Evolutionary conservation across 2,888 invertebrate genomes (phyloP).

Genomic region (Andrena dorsata): DNA sequence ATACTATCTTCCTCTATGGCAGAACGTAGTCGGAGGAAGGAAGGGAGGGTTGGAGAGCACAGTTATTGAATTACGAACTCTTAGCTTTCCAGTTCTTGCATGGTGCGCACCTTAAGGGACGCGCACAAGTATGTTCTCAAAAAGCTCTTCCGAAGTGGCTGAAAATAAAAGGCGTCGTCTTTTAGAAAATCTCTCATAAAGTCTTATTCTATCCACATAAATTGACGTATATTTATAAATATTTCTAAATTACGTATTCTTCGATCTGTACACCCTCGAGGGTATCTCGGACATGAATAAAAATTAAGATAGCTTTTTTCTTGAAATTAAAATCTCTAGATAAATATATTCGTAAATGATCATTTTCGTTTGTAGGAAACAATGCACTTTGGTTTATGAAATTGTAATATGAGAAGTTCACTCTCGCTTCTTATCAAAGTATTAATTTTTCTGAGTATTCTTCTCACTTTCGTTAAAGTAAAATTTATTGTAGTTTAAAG

Average conservation of each 20-base stretch:
- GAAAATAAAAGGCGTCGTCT: conserved; percentile 77
- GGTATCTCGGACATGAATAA: neutral
- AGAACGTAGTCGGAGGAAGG: conserved; percentile 40
- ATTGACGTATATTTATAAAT: conserved; percentile 6
- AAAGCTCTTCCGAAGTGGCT: conserved; percentile 76
- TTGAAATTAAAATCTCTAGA: too few relatives aligned
- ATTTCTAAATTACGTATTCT: neutral
- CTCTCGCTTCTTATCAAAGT: too few relatives aligned
- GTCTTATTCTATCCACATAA: conserved; percentile 50
- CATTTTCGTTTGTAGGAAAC: too few relatives aligned
- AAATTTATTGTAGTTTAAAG: too few relatives aligned
- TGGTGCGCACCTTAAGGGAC: conserved; percentile 80
- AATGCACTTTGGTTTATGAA: too few relatives aligned
- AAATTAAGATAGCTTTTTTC: too few relatives aligned
- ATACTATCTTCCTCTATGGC: conserved; percentile 63
- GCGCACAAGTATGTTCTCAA: conserved; percentile 79
- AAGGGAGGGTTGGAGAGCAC: conserved; percentile 74
- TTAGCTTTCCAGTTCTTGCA: conserved; percentile 83
- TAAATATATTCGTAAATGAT: too few relatives aligned
- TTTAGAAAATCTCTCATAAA: conserved; percentile 67
- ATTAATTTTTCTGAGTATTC: too few relatives aligned
- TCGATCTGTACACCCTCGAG: neutral
- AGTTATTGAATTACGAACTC: conserved; percentile 84
- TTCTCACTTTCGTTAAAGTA: too few relatives aligned
- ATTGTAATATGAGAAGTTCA: too few relatives aligned